Percentiles rank a stretch among this genome's conserved stretches.
Conservation (phyloP, 2,113 vertebrate species). For the Argyrosomus japonicus region DNA sequence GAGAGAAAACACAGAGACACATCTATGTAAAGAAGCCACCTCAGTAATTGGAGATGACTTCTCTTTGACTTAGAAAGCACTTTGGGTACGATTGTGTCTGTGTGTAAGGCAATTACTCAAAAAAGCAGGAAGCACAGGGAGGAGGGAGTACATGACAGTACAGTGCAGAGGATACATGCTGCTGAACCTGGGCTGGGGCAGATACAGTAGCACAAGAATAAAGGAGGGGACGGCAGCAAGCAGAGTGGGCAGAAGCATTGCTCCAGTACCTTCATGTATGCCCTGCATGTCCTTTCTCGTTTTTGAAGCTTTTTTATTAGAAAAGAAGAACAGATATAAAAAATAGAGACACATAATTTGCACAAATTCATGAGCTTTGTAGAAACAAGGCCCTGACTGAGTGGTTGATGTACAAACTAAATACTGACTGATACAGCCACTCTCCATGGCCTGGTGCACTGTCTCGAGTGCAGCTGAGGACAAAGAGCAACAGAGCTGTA, state of each 20-base stretch:
- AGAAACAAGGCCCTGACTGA: constrained; percentile 33
- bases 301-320: constrained; percentile 96
- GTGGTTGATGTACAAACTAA: constrained; percentile 8
- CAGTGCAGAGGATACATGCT: constrained; percentile 79
- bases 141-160: constrained; percentile 68
- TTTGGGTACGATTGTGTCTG: constrained; percentile 59
- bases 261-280: constrained; percentile 98
- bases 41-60: constrained; percentile 69
- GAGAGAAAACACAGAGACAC: constrained; percentile 46
- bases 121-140: constrained; percentile 69
- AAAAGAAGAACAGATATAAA: constrained; percentile 82
- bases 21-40: constrained; percentile 53
- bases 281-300: constrained; percentile 99
- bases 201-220: constrained; percentile 54
- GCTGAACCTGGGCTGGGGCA: constrained; percentile 82
- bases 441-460: constrained; percentile 2
- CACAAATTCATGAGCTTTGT: constrained; percentile 60
- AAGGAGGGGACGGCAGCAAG: constrained; percentile 75
- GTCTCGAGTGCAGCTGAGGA: constrained; percentile 6
- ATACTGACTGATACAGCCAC: constrained; percentile 3
- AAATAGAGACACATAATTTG: constrained; percentile 79
- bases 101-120: constrained; percentile 64
- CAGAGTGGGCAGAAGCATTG: constrained; percentile 87
- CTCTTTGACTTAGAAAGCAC: constrained; percentile 66
- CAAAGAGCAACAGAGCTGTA: constrained; percentile 18